Evolutionary conservation across 2,113 vertebrate genomes (phyloP).

Genomic region (Phoxinus phoxinus): DNA sequence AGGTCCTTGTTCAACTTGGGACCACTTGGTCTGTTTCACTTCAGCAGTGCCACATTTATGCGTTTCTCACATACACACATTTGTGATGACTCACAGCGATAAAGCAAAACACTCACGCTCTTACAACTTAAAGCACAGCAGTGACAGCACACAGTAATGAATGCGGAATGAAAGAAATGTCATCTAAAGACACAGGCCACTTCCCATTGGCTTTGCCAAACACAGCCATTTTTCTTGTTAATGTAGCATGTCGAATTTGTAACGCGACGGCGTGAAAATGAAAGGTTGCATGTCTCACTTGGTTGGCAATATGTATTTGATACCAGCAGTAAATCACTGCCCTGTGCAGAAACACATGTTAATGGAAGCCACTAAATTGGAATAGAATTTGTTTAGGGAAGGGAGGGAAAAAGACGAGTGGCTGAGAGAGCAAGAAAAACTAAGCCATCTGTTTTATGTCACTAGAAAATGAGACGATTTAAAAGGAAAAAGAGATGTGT

Average conservation of each 20-base stretch:
- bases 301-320: conserved; percentile 84
- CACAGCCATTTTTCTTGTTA: conserved; percentile 80
- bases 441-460: conserved; percentile 31
- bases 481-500: conserved; percentile 41
- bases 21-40: not conserved
- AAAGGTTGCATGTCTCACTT: conserved; percentile 85
- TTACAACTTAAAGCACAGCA: conserved; percentile 18
- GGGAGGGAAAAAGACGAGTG: conserved; percentile 4
- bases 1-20: not conserved
- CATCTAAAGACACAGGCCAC: conserved; percentile 61
- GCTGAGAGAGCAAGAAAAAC: conserved; percentile 33
- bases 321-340: conserved; percentile 80
- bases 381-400: conserved; percentile 65
- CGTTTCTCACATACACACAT: not conserved
- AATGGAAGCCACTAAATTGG: conserved; percentile 75
- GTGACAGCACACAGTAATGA: conserved; percentile 53
- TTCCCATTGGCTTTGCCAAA: conserved; percentile 69
- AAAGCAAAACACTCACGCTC: conserved; percentile 1
- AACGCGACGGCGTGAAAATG: conserved; percentile 77
- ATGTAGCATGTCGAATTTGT: conserved; percentile 82
- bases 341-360: conserved; percentile 72
- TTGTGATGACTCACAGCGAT: not conserved
- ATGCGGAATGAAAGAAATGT: conserved; percentile 63
- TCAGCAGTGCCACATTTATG: not conserved
- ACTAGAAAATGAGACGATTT: conserved; percentile 34